phyloP scores from a whole-genome alignment of 2,113 vertebrate genomes.

The Sisor rabdophorus region DNA sequence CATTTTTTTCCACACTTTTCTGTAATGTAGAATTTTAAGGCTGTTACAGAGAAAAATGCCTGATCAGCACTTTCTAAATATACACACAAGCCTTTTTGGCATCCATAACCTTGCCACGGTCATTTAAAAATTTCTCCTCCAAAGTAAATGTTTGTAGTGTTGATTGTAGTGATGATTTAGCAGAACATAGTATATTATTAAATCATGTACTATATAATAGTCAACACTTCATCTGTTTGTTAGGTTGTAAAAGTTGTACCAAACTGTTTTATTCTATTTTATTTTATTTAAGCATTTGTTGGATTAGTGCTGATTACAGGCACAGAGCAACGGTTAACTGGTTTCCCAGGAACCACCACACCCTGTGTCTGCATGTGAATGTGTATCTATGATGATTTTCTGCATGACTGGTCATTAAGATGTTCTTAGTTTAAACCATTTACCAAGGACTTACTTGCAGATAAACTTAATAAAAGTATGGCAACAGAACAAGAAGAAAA shows the following conservation, averaged over 20 bases:
- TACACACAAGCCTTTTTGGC: neutral
- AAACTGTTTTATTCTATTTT: neutral
- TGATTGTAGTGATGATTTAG: neutral
- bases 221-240: no score
- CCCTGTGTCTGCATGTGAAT: constrained; percentile 6
- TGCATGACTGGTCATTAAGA: neutral
- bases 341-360: constrained; percentile 40
- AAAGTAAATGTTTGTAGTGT: neutral
- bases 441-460: neutral
- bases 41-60: neutral
- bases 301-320: constrained; percentile 32
- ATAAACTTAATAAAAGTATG: neutral
- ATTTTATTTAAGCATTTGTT: constrained; percentile 11
- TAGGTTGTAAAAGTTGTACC: neutral
- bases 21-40: neutral
- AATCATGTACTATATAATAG: no score
- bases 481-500: neutral
- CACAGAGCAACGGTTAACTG: constrained; percentile 29
- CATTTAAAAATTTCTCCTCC: no score
- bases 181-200: neutral
- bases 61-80: neutral
- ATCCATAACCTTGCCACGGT: no score
- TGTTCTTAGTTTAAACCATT: neutral
- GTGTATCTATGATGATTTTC: neutral
- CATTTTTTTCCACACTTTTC: neutral